Percentiles rank a stretch among this genome's conserved stretches.
Evolutionary conservation across 2,113 vertebrate genomes (phyloP).

Genomic region (Gila orcuttii): DNA sequence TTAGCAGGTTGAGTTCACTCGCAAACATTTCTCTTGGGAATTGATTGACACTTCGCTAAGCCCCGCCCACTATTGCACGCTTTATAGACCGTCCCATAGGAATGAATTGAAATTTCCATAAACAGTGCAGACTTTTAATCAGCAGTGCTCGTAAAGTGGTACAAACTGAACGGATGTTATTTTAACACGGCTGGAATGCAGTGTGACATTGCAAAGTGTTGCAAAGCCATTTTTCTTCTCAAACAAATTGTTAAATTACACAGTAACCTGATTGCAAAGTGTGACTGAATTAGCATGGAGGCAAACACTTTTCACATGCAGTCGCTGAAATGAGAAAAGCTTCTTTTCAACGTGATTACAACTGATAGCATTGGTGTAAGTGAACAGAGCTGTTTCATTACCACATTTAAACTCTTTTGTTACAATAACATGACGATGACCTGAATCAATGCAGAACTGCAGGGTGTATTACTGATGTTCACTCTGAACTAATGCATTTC

Average conservation of each 20-base stretch:
- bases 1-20: background rate
- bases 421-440: background rate
- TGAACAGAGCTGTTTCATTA: background rate
- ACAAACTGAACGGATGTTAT: background rate
- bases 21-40: background rate
- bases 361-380: background rate
- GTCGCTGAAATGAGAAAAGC: background rate
- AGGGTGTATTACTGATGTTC: background rate
- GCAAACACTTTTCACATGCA: background rate
- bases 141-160: background rate
- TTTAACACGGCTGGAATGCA: background rate
- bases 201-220: background rate
- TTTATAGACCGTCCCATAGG: background rate
- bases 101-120: background rate
- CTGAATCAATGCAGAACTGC: background rate
- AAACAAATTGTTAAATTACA: constrained; percentile 3
- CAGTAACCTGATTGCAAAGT: constrained; percentile 4
- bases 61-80: background rate
- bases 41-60: background rate
- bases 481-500: background rate
- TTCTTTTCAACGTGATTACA: background rate
- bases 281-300: background rate
- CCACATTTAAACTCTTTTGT: background rate
- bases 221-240: background rate
- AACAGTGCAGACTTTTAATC: background rate